A percentile compares a stretch with the other conserved stretches of the same genome.
phyloP scores from a whole-genome alignment of 2,888 invertebrate genomes.

The Agrotis ipsilon region DNA sequence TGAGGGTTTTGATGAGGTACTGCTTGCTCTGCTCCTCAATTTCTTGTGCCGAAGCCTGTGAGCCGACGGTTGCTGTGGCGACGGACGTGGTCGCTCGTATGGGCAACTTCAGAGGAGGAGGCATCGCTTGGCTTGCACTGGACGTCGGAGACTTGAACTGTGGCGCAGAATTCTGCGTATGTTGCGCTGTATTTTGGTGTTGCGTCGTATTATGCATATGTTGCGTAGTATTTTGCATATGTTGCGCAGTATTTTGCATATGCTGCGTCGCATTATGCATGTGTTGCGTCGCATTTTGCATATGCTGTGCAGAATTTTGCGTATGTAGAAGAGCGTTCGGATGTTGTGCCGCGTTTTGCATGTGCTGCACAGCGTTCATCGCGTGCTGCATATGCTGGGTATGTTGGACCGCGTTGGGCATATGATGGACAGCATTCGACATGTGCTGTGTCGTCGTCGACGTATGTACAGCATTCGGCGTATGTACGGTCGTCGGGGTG shows the following conservation, averaged over 20 bases:
- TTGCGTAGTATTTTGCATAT: not conserved
- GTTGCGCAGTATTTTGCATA: conserved; percentile 16
- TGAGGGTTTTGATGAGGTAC: conserved; percentile 97
- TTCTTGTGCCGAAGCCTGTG: conserved; percentile 89
- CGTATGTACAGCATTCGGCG: conserved; percentile 32
- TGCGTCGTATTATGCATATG: conserved; percentile 2
- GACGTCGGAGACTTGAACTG: conserved; percentile 40
- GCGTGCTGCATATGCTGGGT: conserved; percentile 41
- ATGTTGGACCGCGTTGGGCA: conserved; percentile 31
- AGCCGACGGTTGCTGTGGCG: conserved; percentile 85
- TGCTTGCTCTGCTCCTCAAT: conserved; percentile 93
- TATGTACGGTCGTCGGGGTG: conserved; percentile 66
- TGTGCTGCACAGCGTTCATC: conserved; percentile 35
- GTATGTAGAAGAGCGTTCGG: conserved; percentile 26
- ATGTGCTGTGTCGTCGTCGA: conserved; percentile 35
- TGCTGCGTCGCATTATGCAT: conserved; percentile 15
- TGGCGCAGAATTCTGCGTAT: conserved; percentile 35
- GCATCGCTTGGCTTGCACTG: conserved; percentile 73
- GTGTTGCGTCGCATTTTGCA: conserved; percentile 23
- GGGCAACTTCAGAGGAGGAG: conserved; percentile 83
- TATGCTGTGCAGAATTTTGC: conserved; percentile 27
- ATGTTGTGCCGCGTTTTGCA: conserved; percentile 31
- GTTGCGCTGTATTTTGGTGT: conserved; percentile 12
- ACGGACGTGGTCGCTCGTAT: conserved; percentile 78
- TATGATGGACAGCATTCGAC: conserved; percentile 42